Percentiles rank a stretch among this genome's conserved stretches.
phyloP scores from a whole-genome alignment of 2,888 invertebrate genomes.

The Temnothorax rugatulus region DNA sequence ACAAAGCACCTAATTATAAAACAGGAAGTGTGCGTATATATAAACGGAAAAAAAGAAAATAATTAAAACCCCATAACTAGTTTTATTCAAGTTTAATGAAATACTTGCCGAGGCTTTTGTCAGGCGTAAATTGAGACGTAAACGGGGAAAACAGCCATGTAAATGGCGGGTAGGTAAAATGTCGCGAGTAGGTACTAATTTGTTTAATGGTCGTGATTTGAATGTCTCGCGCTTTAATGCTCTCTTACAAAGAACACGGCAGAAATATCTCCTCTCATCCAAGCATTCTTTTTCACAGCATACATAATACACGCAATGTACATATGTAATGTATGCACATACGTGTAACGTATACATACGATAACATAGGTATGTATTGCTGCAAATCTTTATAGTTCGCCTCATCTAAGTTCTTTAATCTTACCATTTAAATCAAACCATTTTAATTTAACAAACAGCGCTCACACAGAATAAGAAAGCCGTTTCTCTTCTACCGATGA shows the following conservation, averaged over 20 bases:
- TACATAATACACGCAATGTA: background rate
- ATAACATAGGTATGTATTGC: background rate
- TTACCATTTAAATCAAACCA: too few species aligned
- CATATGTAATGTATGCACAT: background rate
- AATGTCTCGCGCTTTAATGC: background rate
- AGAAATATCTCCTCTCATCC: background rate
- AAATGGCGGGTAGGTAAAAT: slow-evolving; percentile 22
- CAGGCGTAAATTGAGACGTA: slow-evolving; percentile 16
- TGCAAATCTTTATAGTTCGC: background rate
- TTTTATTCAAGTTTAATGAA: slow-evolving; percentile 26
- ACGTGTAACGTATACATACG: background rate
- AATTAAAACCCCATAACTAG: background rate
- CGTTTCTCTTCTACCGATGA: background rate
- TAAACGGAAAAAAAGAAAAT: slow-evolving; percentile 8
- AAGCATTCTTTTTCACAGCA: background rate
- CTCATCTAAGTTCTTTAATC: background rate
- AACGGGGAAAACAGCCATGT: slow-evolving; percentile 1
- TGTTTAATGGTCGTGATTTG: slow-evolving; percentile 18
- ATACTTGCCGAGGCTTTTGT: slow-evolving; percentile 14
- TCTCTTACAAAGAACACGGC: background rate
- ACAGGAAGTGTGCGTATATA: background rate
- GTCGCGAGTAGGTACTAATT: slow-evolving; percentile 21
- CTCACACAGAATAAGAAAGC: background rate
- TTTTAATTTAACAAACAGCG: background rate
- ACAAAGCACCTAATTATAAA: background rate